Evolutionary conservation across 2,797 vertebrate genomes (phyloP), one percentile per base, ranked within the genome.

Genomic region (Taenioides sp.): DNA sequence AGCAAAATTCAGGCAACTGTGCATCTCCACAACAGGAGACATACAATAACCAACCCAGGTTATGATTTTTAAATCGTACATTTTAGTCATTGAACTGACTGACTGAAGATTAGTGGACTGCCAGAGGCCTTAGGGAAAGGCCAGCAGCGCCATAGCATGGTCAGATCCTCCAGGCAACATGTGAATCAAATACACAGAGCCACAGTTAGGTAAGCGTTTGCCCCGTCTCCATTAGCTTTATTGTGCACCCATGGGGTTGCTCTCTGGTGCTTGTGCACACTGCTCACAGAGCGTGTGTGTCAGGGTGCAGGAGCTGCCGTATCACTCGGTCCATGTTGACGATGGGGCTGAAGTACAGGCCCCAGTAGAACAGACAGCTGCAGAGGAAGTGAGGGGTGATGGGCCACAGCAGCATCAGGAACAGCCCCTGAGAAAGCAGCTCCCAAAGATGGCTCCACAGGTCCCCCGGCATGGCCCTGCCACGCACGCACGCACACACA

Each of bases 301-400:
- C 96, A n/a, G 95, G 92, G 52, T 92, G 93, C 60, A 96, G 91
- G 0, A 97, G 84, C 79, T 97, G 95, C 86, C 96, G 96, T 72
- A 98, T 95, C 71, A 98, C 94, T 34, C 95, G 90, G 88, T 98
- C 96, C 60, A 98, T 97, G 74, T 98, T 97, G 81, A 97, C 96
- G 64, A 98, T 93, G 67, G 96, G 96, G 77, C 93, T 95, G 89
- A 98, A 96, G 88, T 97, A 99, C 73, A 99, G 93, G 31, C 94
- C 95, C 97, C 96, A 98, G 90, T 98, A 98, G 91, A 99, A 98
- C 71, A 97, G 86, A 87, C 95, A 97, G 82, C 97, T 96, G 92
- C 96, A 97, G 73, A 97, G 87, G 87, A 99, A 98, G 82, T 97
- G 96, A 23, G 97, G 97, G 78, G 96, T 91, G 37, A 98, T 90